These are phyloP conservation scores for Seriola dumerili DNA, from an alignment of 2,113 vertebrate genomes.

Conservation along the genomic window DNA sequence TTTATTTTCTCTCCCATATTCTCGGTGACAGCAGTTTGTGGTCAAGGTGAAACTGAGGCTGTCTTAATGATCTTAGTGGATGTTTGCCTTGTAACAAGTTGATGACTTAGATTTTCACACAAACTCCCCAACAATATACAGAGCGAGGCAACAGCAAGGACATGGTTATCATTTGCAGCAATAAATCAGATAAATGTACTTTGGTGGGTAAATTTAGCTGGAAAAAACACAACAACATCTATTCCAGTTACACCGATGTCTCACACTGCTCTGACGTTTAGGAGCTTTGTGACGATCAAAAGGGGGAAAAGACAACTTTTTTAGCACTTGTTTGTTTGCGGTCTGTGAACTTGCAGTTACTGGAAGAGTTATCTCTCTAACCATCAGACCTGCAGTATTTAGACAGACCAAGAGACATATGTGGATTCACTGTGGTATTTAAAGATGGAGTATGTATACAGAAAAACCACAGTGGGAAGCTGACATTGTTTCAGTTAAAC, in stretches of 20 bases:
- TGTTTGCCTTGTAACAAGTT: background rate
- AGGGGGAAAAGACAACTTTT: background rate
- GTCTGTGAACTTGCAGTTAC: background rate
- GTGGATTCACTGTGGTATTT: conserved; percentile 8
- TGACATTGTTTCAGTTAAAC: background rate
- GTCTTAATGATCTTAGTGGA: background rate
- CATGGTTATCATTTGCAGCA: background rate
- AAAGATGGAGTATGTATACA: background rate
- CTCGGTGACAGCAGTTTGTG: background rate
- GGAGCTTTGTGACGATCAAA: background rate
- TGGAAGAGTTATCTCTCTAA: background rate
- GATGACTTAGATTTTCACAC: background rate
- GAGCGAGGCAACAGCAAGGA: background rate
- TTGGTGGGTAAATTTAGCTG: background rate
- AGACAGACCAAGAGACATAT: background rate
- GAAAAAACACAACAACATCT: background rate
- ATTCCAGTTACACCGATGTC: background rate
- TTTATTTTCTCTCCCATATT: background rate
- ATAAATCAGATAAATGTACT: background rate
- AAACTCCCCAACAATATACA: background rate
- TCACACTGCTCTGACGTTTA: background rate
- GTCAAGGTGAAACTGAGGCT: background rate
- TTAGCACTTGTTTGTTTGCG: background rate
- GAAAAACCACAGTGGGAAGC: conserved; percentile 6
- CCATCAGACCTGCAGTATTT: conserved; percentile 21